Evolutionary conservation across 2,113 vertebrate species (phyloP), one percentile per base, ranked within the genome.

Genomic region (Athene cunicularia): DNA sequence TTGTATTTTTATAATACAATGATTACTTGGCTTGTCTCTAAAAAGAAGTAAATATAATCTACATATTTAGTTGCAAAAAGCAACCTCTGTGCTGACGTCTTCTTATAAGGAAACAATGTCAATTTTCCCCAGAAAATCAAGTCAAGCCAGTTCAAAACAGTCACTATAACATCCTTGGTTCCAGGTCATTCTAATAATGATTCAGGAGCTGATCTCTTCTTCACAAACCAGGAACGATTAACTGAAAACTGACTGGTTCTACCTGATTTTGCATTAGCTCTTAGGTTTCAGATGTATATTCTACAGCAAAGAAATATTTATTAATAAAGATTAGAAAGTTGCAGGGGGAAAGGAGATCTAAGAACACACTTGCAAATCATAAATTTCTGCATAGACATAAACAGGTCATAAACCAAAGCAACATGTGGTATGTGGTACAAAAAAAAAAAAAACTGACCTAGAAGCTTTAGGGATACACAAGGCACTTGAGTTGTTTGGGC

Each of bases 81-180:
- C 22, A 24, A 43, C n/a, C 27, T 56, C 41, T 41, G 49, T 52
- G 55, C 55, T 45, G 15, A 45, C 16, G 17, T 33, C 22, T 50
- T 95, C 87, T 45, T 55, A 27, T 14, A 71, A 76, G 83, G 91
- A 91, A 93, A 80, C 28, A 60, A n/a, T 41, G 50, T 27, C 7
- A 21, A 32, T 68, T 91, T 77, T 62, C 8, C 43, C 50, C 74
- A 37, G 68, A 71, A 80, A 80, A 85, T 75, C 89, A 80, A 80
- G 91, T 90, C 77, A 90, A 52, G 66, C 82, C 77, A 74, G 86
- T 79, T 82, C 33, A 55, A 75, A 87, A 49, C 17, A 83, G 56
- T 74, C 20, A 59, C 63, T 76, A 5, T 16, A 80, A 37, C 19
- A 9, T 15, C 22, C 53, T 30, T 56, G 26, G 35, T 52, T 67